Evolutionary conservation across 2,888 invertebrate species (phyloP).

Genomic region (Tinea trinotella): DNA sequence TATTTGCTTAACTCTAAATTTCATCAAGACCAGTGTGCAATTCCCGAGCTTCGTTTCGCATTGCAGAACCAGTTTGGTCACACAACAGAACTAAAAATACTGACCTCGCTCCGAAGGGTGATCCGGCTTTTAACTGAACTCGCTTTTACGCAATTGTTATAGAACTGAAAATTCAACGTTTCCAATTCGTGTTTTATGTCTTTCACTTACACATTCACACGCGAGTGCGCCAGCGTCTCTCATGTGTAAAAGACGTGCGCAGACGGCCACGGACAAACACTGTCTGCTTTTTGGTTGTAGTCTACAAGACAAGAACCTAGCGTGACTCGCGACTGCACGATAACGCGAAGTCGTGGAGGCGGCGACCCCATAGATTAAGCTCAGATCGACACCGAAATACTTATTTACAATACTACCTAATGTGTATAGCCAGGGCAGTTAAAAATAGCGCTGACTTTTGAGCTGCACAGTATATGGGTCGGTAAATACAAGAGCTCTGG

Average conservation of each 20-base stretch:
- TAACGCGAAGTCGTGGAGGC: not conserved
- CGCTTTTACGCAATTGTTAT: not conserved
- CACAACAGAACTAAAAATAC: slow-evolving; percentile 51
- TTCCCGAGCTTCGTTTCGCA: slow-evolving; percentile 32
- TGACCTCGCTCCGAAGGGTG: slow-evolving; percentile 14
- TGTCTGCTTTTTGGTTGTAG: not conserved
- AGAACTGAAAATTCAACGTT: slow-evolving; percentile 10
- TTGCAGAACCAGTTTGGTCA: slow-evolving; percentile 43
- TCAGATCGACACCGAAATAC: not conserved
- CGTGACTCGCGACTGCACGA: not conserved
- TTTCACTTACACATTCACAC: not conserved
- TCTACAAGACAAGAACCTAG: not conserved
- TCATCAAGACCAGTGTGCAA: not conserved
- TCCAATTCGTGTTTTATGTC: not conserved
- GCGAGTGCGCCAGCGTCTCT: slow-evolving; percentile 1
- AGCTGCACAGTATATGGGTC: no score
- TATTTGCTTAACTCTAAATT: not conserved
- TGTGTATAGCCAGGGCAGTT: no score
- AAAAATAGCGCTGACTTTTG: no score
- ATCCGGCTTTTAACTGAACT: not conserved
- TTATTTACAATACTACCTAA: no score
- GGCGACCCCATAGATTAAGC: not conserved
- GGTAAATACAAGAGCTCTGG: no score
- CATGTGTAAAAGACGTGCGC: slow-evolving; percentile 12
- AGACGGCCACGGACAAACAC: not conserved